Conservation (phyloP, 2,888 invertebrate genomes). For the Neoaliturus tenellus region DNA sequence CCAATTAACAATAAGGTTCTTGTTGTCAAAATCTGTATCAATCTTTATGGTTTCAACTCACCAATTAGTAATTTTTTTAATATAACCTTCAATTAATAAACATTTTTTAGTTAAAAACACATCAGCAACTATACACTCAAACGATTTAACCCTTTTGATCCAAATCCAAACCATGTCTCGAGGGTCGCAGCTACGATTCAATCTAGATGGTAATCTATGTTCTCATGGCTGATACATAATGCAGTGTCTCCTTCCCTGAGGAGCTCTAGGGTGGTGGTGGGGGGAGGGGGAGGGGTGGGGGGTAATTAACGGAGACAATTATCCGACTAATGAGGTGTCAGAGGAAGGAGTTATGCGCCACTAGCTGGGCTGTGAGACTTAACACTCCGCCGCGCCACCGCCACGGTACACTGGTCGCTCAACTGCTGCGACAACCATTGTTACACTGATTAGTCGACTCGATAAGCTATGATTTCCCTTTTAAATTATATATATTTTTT, state of each 20-base stretch:
- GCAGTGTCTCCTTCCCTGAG: slow-evolving; percentile 15
- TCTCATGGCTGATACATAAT: slow-evolving; percentile 23
- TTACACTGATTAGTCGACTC: too few relatives aligned
- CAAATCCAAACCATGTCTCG: background rate
- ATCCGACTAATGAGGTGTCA: slow-evolving; percentile 51
- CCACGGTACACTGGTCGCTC: background rate
- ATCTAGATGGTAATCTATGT: slow-evolving; percentile 13
- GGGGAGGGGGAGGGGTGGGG: slow-evolving; percentile 15
- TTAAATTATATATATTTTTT: too few relatives aligned
- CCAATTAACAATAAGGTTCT: too few relatives aligned
- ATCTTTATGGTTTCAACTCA: too few relatives aligned
- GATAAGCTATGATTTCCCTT: too few relatives aligned
- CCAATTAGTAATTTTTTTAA: too few relatives aligned
- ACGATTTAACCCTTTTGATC: too few relatives aligned
- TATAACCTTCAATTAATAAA: too few relatives aligned
- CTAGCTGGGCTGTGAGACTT: slow-evolving; percentile 12
- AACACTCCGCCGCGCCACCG: background rate
- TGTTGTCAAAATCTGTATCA: too few relatives aligned
- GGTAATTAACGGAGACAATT: slow-evolving; percentile 58
- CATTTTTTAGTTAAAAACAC: too few relatives aligned
- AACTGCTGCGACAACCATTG: too few relatives aligned
- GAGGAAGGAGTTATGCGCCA: slow-evolving; percentile 42
- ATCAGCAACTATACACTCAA: too few relatives aligned
- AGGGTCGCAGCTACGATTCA: background rate
- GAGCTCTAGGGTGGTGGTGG: slow-evolving; percentile 18